Evolutionary conservation across 1,140 invertebrate genomes (phyloP).

Genomic region (Drosophila sucinea): DNA sequence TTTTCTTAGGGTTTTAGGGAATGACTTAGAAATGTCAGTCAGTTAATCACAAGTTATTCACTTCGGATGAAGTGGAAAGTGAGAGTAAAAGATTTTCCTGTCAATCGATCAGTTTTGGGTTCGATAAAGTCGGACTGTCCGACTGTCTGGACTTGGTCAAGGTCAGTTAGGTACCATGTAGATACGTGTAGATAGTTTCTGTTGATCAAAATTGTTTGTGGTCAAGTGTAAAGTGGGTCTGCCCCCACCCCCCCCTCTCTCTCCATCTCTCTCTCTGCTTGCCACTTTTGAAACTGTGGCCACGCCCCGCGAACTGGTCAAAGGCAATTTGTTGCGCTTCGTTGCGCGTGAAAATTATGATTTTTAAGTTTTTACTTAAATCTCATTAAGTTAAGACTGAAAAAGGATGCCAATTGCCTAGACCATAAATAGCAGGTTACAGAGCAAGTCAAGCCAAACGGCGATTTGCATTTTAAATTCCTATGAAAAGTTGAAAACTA

Average conservation of each 20-base stretch:
- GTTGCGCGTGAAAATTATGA: conserved; percentile 80
- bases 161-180: conserved; percentile 2
- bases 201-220: neutral
- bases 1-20: conserved; percentile 29
- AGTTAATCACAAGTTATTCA: neutral
- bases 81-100: conserved; percentile 70
- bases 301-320: conserved; percentile 45
- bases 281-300: conserved; percentile 52
- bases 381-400: conserved; percentile 65
- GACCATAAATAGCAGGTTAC: conserved; percentile 66
- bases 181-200: neutral
- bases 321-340: conserved; percentile 71
- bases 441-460: conserved; percentile 26
- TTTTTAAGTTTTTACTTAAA: conserved; percentile 68
- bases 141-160: conserved; percentile 25
- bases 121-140: neutral
- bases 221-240: conserved; percentile 1
- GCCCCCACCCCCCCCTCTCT: no score
- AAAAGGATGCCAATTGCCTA: conserved; percentile 71
- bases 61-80: conserved; percentile 62
- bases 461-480: conserved; percentile 56
- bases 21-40: conserved; percentile 45
- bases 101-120: conserved; percentile 29
- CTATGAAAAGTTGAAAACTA: conserved; percentile 53
- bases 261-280: no score